A percentile compares a stretch with the other conserved stretches of the same genome.
Evolutionary conservation across 1,140 invertebrate species (phyloP).

Genomic region (Caenorhabditis elegans): WBcel235 BX284605.5:18894501-18895000

Average conservation of each 20-base stretch:
- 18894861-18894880: too few relatives aligned
- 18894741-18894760: conserved; percentile 38
- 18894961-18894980: neutral
- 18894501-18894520: conserved; percentile 73
- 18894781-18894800: conserved; percentile 15
- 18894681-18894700: conserved; percentile 81
- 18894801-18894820: conserved; percentile 42
- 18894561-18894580: conserved; percentile 75
- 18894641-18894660: conserved; percentile 70
- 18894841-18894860: neutral
- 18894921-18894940: neutral
- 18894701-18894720: conserved; percentile 12
- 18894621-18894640: conserved; percentile 87
- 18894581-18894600: conserved; percentile 83
- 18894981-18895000: neutral
- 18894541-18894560: conserved; percentile 80
- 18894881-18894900: neutral
- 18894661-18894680: conserved; percentile 98
- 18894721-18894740: neutral
- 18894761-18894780: conserved; percentile 28
- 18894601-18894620: conserved; percentile 98
- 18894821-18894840: conserved; percentile 32
- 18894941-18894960: neutral
- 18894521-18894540: conserved; percentile 82
- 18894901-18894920: conserved; percentile 2